These are phyloP conservation scores for Cariama cristata DNA, from an alignment of 2,113 vertebrate species.

Conservation along the genomic window DNA sequence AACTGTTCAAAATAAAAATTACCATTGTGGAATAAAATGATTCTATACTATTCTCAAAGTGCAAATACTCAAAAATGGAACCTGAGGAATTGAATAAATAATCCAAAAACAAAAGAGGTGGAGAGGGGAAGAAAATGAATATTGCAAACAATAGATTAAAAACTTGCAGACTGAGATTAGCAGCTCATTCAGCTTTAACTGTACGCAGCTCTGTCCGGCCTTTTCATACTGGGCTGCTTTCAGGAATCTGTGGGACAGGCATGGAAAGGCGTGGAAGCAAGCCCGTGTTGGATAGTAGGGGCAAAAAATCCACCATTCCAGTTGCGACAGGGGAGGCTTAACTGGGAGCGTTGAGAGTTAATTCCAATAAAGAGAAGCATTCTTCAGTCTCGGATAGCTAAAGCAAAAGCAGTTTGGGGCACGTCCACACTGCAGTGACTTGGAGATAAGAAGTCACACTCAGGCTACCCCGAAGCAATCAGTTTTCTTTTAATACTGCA, in stretches of 20 bases:
- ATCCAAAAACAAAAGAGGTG: background rate
- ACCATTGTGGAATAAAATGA: background rate
- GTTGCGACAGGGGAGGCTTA: background rate
- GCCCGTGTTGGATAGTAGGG: background rate
- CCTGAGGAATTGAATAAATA: background rate
- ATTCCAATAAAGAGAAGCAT: background rate
- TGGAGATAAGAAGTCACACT: background rate
- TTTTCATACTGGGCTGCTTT: slow-evolving; percentile 31
- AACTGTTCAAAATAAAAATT: background rate
- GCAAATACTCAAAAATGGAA: background rate
- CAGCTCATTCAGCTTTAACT: slow-evolving; percentile 20
- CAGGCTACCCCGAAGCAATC: background rate
- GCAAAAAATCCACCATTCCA: background rate
- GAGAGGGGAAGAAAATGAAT: background rate
- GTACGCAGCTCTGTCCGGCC: background rate
- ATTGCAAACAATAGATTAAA: slow-evolving; percentile 16
- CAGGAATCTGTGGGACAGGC: slow-evolving; percentile 28
- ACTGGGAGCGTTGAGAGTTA: background rate
- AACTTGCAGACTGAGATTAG: slow-evolving; percentile 20
- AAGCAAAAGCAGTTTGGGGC: background rate
- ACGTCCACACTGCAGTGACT: background rate
- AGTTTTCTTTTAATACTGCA: background rate
- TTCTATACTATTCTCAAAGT: background rate
- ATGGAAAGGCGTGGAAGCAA: background rate
- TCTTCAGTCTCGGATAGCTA: background rate